Evolutionary conservation across 1,140 invertebrate species (phyloP), one percentile per base, ranked within the genome.

Genomic region (Pogonognathellus flavescens): DNA sequence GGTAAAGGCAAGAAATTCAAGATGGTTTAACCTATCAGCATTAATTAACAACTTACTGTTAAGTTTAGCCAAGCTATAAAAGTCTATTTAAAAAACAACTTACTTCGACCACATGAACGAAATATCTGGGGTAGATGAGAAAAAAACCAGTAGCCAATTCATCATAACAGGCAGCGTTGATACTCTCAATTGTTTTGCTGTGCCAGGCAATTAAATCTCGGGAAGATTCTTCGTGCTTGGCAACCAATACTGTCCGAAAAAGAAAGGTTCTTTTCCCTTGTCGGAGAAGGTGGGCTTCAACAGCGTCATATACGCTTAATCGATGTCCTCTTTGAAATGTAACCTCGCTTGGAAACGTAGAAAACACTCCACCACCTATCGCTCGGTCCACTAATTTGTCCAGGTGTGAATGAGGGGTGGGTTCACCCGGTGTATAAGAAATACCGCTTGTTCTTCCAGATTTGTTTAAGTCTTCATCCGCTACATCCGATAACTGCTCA

Each of bases 91-190:
- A n/a, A n/a, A n/a, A n/a, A n/a, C n/a, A 8, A n/a, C 31, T 57
- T 31, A 88, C 88, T 84, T 88, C 88, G 13, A 88, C 5, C 59
- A 88, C 59, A 70, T 88, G 85, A 20, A 87, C 80, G 57, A 86
- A 88, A 66, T 87, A 84, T 22, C 85, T 81, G 13, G 85, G 86
- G 22, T 88, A 88, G 20, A 84, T 31, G 18, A 86, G 22, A 14
- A 88, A 66, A 9, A 86, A 84, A 14, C 88, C 88, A 7, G 84
- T 86, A 1, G 60, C 50, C n/a, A 52, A 41, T 66, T 88, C 88
- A 55, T 84, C 84, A 70, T 86, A 84, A 20, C 76, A 81, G 9
- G 6, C 13, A 13, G 59, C 11, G 55, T 88, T 88, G 70, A 87
- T 85, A 0, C 18, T 20, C 11, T 86, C 82, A 20, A 88, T 76